Conservation (phyloP, 2,888 invertebrate genomes). For the Nineta flava region DNA sequence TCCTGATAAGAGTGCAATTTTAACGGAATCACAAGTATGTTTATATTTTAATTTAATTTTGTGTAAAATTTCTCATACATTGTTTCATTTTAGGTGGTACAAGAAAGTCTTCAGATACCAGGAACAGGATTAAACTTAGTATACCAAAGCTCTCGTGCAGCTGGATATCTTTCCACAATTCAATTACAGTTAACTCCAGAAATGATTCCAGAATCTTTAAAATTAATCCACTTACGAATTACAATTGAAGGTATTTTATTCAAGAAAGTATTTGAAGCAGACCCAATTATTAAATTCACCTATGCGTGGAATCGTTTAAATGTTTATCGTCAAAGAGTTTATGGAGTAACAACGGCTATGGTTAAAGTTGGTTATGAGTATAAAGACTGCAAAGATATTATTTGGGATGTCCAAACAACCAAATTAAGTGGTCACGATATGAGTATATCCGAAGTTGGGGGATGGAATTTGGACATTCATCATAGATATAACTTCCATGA, state of each 20-base stretch:
- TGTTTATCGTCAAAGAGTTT: slow-evolving; percentile 90
- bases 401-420: slow-evolving; percentile 94
- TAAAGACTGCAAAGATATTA: slow-evolving; percentile 75
- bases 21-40: slow-evolving; percentile 67
- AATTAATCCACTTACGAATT: slow-evolving; percentile 80
- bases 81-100: slow-evolving; percentile 50
- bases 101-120: slow-evolving; percentile 86
- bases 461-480: slow-evolving; percentile 96
- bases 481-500: slow-evolving; percentile 97
- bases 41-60: not conserved
- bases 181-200: slow-evolving; percentile 82
- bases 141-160: slow-evolving; percentile 88
- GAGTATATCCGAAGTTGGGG: slow-evolving; percentile 92
- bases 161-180: slow-evolving; percentile 85
- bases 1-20: slow-evolving; percentile 76
- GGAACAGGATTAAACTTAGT: slow-evolving; percentile 91
- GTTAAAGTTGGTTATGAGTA: slow-evolving; percentile 96
- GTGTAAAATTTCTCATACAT: not conserved
- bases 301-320: slow-evolving; percentile 96
- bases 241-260: slow-evolving; percentile 90
- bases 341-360: slow-evolving; percentile 87
- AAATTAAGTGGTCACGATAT: slow-evolving; percentile 92
- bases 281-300: slow-evolving; percentile 90
- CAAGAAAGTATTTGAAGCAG: slow-evolving; percentile 88
- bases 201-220: slow-evolving; percentile 60